phyloP scores from a whole-genome alignment of 2,113 vertebrate genomes.

The Casuarius casuarius region DNA sequence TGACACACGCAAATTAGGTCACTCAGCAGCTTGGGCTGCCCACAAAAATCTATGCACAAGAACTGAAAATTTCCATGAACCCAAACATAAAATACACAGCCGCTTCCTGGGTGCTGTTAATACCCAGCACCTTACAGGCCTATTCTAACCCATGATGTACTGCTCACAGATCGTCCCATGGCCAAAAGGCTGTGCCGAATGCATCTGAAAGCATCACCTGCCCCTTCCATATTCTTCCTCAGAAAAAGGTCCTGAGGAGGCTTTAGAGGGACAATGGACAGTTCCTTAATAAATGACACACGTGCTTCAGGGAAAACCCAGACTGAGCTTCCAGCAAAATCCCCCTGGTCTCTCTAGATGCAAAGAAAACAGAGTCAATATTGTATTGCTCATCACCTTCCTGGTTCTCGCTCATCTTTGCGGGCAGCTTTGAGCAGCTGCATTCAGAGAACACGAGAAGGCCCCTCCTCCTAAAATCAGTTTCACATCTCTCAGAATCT shows the following conservation, averaged over 20 bases:
- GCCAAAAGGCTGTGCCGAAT: neutral
- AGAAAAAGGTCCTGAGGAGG: neutral
- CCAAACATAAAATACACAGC: neutral
- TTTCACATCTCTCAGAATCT: neutral
- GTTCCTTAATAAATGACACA: neutral
- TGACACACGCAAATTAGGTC: neutral
- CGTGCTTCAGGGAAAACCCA: neutral
- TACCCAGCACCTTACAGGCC: neutral
- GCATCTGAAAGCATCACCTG: neutral
- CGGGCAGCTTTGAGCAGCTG: constrained; percentile 18
- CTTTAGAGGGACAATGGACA: neutral
- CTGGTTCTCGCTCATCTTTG: accelerated
- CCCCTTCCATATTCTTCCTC: neutral
- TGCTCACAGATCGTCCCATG: neutral
- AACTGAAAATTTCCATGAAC: neutral
- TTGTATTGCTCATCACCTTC: neutral
- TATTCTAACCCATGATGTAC: neutral
- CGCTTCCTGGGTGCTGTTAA: neutral
- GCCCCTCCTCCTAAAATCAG: neutral
- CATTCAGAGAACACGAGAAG: neutral
- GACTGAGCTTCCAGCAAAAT: neutral
- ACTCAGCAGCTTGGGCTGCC: neutral
- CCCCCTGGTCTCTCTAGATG: neutral
- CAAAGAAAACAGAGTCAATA: neutral
- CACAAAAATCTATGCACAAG: neutral